A percentile compares a stretch with the other conserved stretches of the same genome.
These are phyloP conservation scores for Poeciliopsis turrubarensis DNA, from an alignment of 2,113 vertebrate species.

Conservation along the genomic window DNA sequence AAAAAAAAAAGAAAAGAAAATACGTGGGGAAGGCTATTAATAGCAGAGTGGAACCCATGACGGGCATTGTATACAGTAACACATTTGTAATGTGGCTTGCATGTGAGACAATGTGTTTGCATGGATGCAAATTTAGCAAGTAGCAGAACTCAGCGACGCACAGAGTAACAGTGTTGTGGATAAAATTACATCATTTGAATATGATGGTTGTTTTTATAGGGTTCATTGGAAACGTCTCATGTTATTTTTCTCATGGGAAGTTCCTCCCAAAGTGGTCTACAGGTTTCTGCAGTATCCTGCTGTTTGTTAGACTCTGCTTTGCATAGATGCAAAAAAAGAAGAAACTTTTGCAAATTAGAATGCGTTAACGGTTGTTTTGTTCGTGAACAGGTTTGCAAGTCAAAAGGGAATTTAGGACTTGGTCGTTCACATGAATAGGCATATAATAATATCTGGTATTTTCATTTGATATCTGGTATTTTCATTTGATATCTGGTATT, in stretches of 20 bases:
- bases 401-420: conserved; percentile 3
- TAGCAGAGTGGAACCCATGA: conserved; percentile 78
- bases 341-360: conserved; percentile 17
- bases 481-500: neutral
- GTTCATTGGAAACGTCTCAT: neutral
- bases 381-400: conserved; percentile 13
- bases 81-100: conserved; percentile 76
- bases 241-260: neutral
- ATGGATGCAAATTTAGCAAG: conserved; percentile 56
- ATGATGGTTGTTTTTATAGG: conserved; percentile 7
- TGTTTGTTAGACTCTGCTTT: conserved; percentile 17
- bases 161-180: neutral
- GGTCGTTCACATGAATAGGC: conserved; percentile 5
- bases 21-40: conserved; percentile 88
- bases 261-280: conserved; percentile 11
- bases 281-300: neutral
- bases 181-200: conserved; percentile 40
- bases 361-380: neutral
- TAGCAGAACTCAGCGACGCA: neutral
- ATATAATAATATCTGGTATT: neutral
- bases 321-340: conserved; percentile 26
- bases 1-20: conserved; percentile 77
- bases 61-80: conserved; percentile 83
- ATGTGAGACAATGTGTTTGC: conserved; percentile 70
- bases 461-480: conserved; percentile 4